A percentile compares a stretch with the other conserved stretches of the same genome.
Conservation (phyloP, 2,888 invertebrate genomes). For the Eubasilissa splendida region DNA sequence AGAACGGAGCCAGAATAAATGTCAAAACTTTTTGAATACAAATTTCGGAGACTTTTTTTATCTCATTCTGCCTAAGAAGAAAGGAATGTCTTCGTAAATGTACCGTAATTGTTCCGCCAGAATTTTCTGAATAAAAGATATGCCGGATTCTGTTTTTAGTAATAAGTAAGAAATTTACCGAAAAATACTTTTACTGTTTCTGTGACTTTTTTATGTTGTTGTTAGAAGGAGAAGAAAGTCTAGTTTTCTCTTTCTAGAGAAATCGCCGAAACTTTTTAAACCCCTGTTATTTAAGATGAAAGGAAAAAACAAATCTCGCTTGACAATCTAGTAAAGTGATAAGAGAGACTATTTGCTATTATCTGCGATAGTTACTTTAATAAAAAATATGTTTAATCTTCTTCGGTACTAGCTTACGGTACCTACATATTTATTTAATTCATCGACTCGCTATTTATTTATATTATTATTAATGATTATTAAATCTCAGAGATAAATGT, state of each 20-base stretch:
- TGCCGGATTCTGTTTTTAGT: slow-evolving; percentile 13
- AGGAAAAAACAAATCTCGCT: too few species aligned
- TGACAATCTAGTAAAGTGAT: too few species aligned
- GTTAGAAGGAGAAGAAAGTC: slow-evolving; percentile 13
- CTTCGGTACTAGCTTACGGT: too few species aligned
- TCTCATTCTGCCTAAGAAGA: slow-evolving; percentile 31
- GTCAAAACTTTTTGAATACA: slow-evolving; percentile 52
- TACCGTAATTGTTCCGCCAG: slow-evolving; percentile 49
- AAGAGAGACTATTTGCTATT: too few species aligned
- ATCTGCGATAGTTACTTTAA: too few species aligned
- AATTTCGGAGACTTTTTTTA: slow-evolving; percentile 45
- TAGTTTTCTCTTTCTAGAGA: slow-evolving; percentile 5
- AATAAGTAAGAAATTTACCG: slow-evolving; percentile 16
- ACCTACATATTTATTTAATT: too few species aligned
- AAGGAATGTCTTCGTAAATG: slow-evolving; percentile 50
- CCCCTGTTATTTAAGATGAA: too few species aligned
- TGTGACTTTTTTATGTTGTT: slow-evolving; percentile 30
- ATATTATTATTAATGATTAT: too few species aligned
- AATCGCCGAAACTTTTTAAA: background rate
- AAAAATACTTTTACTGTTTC: slow-evolving; percentile 36
- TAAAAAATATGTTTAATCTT: too few species aligned
- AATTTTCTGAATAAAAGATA: slow-evolving; percentile 47
- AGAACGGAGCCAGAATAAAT: slow-evolving; percentile 45
- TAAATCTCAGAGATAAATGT: too few species aligned
- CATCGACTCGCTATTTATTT: too few species aligned